Base-by-base conservation (phyloP, 2,888 invertebrate species). In the Nymphalis urticae region DNA sequence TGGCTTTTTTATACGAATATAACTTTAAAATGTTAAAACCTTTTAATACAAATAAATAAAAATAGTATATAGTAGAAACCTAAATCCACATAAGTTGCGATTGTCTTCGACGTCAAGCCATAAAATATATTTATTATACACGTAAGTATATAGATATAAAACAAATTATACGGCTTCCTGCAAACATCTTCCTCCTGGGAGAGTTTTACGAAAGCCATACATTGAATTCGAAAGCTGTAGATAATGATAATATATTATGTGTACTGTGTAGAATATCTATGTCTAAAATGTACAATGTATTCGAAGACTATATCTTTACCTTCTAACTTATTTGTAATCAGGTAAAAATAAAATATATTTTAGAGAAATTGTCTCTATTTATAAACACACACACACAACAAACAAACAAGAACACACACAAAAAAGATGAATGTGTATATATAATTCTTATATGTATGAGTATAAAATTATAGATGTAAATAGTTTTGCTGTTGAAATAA, bases 131-230 rank as follows among this genome's bases (percentile, higher is more conserved):
- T 56, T 56, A 32, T 56, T 32, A 32, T 17, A 9, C 17, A 56
- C 54, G 3, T 51, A 56, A 17, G 10, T 21, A 51, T 7, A 19
- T 51, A 10, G 10, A 51, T 19, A 32, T 56, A 56, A 56, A 56
- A 54, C 10, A 56, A 5, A 54, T 27, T 32, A 56, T 32, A 27
- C 24, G 54, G 54, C 27, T 56, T 56, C 54, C 54, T 27, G 54
- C 17, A 56, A 56, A 56, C 54, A 32, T 56, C 32, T 53, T 60
- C 21, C 65, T 60, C 65, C 1, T 56, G 47, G 27, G 51, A 60
- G 24, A 42, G 51, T 51, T 65, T 51, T 65, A 60, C n/a, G 42
- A 42, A 24, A 65, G 36, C 58, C 36, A 59, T 50, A 32, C 6
- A 24, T 65, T 59, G 36, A 21, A 48, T 51, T 36, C 50, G 50